These are phyloP conservation scores for Cotesia typhae DNA, from an alignment of 1,140 invertebrate genomes.

Conservation along the genomic window DNA sequence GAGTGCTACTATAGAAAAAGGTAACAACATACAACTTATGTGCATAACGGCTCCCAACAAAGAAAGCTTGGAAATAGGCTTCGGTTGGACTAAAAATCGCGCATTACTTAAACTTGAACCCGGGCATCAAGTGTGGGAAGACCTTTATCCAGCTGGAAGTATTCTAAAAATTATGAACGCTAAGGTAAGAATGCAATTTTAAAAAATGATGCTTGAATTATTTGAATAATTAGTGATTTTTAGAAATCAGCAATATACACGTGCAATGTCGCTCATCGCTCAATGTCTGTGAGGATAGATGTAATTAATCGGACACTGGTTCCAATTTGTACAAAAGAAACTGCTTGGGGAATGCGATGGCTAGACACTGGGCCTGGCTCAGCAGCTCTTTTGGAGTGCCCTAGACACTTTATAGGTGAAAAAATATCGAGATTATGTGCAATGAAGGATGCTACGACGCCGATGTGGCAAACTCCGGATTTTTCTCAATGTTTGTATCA, in stretches of 20 bases:
- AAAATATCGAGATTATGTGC: constrained; percentile 68
- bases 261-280: constrained; percentile 69
- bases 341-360: constrained; percentile 68
- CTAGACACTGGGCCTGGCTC: constrained; percentile 71
- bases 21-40: constrained; percentile 56
- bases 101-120: constrained; percentile 75
- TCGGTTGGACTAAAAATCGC: constrained; percentile 81
- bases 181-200: constrained; percentile 66
- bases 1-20: constrained; percentile 76
- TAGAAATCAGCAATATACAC: constrained; percentile 73
- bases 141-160: constrained; percentile 79
- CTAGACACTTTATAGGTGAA: constrained; percentile 63
- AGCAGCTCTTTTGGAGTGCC: constrained; percentile 70
- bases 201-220: constrained; percentile 7
- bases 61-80: constrained; percentile 69
- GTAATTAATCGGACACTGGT: constrained; percentile 69
- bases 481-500: constrained; percentile 77
- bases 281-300: constrained; percentile 70
- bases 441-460: constrained; percentile 69
- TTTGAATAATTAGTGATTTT: constrained; percentile 36
- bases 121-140: constrained; percentile 79
- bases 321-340: constrained; percentile 66
- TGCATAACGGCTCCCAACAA: constrained; percentile 59
- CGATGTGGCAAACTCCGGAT: constrained; percentile 78
- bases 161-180: constrained; percentile 80